Percentiles rank a stretch among this genome's conserved stretches.
These are phyloP conservation scores for Apotomis turbidana DNA, from an alignment of 2,888 invertebrate species.

Conservation along the genomic window DNA sequence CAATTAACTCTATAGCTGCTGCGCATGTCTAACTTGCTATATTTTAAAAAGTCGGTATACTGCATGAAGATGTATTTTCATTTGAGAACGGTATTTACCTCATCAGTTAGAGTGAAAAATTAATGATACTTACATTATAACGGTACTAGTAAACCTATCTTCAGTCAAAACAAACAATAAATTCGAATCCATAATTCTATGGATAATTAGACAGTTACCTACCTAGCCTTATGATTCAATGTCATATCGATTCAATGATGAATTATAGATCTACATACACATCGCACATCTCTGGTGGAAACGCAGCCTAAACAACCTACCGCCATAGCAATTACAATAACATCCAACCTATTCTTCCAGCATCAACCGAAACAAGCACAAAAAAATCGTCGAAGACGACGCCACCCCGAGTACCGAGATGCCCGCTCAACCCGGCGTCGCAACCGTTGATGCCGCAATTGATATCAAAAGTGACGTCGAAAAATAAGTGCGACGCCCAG, in stretches of 20 bases:
- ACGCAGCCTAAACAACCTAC: no score
- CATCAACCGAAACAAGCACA: conserved; percentile 65
- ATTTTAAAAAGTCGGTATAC: not conserved
- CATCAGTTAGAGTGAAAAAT: not conserved
- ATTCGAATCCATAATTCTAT: no score
- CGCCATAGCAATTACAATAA: not conserved
- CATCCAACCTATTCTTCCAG: conserved; percentile 52
- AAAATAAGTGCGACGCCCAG: conserved; percentile 43
- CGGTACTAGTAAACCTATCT: not conserved
- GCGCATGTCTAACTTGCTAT: not conserved
- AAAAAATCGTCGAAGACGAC: conserved; percentile 73
- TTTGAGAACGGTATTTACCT: not conserved
- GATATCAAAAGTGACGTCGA: conserved; percentile 47
- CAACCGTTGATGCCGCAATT: conserved; percentile 62
- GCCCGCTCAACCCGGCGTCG: conserved; percentile 61
- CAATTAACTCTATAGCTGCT: not conserved
- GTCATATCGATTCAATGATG: no score
- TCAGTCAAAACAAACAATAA: no score
- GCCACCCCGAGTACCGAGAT: conserved; percentile 62
- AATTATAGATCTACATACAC: no score
- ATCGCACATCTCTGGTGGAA: no score
- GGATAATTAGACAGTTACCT: no score
- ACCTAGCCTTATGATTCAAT: no score
- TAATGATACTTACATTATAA: not conserved
- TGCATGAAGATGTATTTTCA: not conserved